Evolutionary conservation across 2,888 invertebrate genomes (phyloP).

Genomic region (Ectemnius cavifrons): DNA sequence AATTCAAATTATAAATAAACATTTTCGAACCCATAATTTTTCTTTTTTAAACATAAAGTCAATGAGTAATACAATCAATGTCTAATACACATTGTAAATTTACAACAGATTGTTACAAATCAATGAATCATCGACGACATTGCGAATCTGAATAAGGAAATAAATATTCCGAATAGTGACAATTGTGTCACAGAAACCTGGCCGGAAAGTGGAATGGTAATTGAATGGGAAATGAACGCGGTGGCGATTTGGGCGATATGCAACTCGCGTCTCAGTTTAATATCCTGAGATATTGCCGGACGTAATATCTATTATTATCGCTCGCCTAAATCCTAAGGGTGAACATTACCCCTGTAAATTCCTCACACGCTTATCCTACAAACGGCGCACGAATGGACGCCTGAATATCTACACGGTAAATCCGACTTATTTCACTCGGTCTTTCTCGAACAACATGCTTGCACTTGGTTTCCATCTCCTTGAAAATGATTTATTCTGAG

Average conservation of each 20-base stretch:
- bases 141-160: too few species aligned
- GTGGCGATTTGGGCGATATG: conserved; percentile 41
- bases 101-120: too few species aligned
- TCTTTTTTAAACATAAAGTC: too few species aligned
- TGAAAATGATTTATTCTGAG: too few species aligned
- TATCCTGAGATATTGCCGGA: conserved; percentile 50
- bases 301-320: conserved; percentile 44
- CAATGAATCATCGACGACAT: too few species aligned
- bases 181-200: not conserved
- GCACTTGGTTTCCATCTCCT: too few species aligned
- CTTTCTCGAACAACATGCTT: too few species aligned
- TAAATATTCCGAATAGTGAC: too few species aligned
- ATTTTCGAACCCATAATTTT: too few species aligned
- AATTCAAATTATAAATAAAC: too few species aligned
- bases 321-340: conserved; percentile 19
- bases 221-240: conserved; percentile 60
- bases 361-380: conserved; percentile 1
- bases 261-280: conserved; percentile 53
- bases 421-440: too few species aligned
- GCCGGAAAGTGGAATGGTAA: conserved; percentile 45
- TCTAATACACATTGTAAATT: too few species aligned
- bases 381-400: not conserved
- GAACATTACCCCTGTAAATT: conserved; percentile 22
- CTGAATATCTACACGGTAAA: not conserved
- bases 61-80: conserved; percentile 14